A percentile compares a stretch with the other conserved stretches of the same genome.
Evolutionary conservation across 2,113 vertebrate species (phyloP).

Genomic region (Cinclus mexicanus): DNA sequence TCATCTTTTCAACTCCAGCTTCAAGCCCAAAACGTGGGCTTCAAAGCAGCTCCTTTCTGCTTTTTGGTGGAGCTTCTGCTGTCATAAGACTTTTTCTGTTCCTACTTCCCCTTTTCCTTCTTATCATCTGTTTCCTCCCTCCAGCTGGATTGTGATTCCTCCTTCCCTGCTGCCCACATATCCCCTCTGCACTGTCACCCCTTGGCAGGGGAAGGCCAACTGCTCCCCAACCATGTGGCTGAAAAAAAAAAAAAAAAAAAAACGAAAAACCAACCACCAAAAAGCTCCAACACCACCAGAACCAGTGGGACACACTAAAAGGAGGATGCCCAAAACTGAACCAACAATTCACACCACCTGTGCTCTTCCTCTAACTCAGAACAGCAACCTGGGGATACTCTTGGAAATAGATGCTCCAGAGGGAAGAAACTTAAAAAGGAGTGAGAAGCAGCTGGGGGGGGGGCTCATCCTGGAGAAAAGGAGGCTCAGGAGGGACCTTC

Average conservation of each 20-base stretch:
- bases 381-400: accelerated
- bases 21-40: accelerated
- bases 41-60: background rate
- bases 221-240: background rate
- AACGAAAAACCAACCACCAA: background rate
- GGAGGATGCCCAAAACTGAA: background rate
- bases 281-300: background rate
- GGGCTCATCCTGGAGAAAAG: background rate
- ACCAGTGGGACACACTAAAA: accelerated
- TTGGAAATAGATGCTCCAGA: background rate
- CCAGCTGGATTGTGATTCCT: background rate
- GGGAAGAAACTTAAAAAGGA: background rate
- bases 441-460: background rate
- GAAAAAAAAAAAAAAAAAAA: background rate
- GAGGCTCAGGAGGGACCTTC: background rate
- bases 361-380: background rate
- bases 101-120: constrained; percentile 8
- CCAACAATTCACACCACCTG: accelerated
- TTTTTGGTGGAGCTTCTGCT: constrained; percentile 14
- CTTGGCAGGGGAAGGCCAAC: background rate
- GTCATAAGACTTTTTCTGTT: background rate
- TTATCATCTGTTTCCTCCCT: constrained; percentile 32
- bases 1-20: background rate
- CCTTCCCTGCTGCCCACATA: background rate
- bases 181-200: background rate